Base-by-base conservation (phyloP, 2,797 vertebrate genomes). In the Hirundo rustica region DNA sequence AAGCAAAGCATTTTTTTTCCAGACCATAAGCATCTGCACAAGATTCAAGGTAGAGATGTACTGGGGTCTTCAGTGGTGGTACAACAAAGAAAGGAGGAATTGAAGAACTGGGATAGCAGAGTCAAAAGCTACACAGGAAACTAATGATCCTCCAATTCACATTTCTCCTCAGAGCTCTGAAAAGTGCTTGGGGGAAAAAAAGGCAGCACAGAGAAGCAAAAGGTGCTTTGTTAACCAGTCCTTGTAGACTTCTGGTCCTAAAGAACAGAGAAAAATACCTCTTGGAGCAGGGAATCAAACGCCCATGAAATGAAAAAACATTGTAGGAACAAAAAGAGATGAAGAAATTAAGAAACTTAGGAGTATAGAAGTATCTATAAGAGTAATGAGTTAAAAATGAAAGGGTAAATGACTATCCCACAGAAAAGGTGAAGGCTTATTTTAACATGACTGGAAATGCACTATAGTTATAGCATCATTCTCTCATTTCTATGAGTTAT, bases 131-230 rank as follows among this genome's bases (percentile, higher is more conserved):
- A n/a, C 0, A 2, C 17, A 40, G 44, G 51, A 88, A 73, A 76
- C 20, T 4, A 27, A 66, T 30, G 1, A 1, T 51, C 25, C 36
- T 58, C n/a, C 55, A 38, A 1, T 3, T 30, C 12, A 7, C 10
- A 23, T 72, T 87, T 85, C 74, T 36, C 19, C 36, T 57, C 5
- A 1, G 16, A 60, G 38, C 22, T 54, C n/a, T 58, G 50, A 29
- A 79, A 88, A 80, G 30, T 17, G 16, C 26, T 50, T 53, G 54
- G 5, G 7, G 1, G 1, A 3, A 0, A 1, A 6, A 38, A 32
- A n/a, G 32, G 4, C 32, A 67, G 8, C 32, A 32, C 36, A 53
- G 61, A 48, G 60, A 51, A 83, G 67, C 2, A 73, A 44, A 18
- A 71, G 5, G 19, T 64, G 34, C 3, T 7, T 32, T 68, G 21